A percentile compares a stretch with the other conserved stretches of the same genome.
phyloP scores from a whole-genome alignment of 2,113 vertebrate genomes.

The Myotis davidii region DNA sequence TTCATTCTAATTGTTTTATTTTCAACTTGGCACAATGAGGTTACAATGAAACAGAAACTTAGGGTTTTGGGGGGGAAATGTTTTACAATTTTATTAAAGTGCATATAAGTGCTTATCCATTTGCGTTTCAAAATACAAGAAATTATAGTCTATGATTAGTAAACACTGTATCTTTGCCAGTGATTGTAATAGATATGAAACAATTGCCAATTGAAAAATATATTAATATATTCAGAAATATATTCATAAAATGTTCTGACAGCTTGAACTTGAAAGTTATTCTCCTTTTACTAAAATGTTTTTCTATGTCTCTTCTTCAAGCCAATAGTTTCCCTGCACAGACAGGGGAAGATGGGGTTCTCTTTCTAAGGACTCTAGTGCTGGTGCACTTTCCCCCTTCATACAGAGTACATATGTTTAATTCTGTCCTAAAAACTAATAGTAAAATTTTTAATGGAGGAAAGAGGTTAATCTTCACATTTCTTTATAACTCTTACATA shows the following conservation, averaged over 20 bases:
- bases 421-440: background rate
- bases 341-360: background rate
- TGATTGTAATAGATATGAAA: conserved; percentile 31
- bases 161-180: conserved; percentile 31
- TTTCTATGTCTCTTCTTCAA: background rate
- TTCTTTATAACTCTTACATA: background rate
- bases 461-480: background rate
- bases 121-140: too few species aligned
- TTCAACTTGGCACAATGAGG: background rate
- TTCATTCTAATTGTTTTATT: background rate
- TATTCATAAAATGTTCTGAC: background rate
- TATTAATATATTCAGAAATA: too few species aligned
- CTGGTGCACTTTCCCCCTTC: background rate
- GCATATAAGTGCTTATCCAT: too few species aligned
- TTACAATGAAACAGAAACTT: too few species aligned
- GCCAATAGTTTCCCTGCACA: background rate
- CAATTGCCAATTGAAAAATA: background rate
- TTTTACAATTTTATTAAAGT: too few species aligned
- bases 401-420: background rate
- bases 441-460: background rate
- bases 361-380: background rate
- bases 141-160: too few species aligned
- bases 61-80: too few species aligned
- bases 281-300: background rate
- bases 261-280: conserved; percentile 3